Base-by-base conservation (phyloP, 2,888 invertebrate species). In the Argyresthia goedartella region DNA sequence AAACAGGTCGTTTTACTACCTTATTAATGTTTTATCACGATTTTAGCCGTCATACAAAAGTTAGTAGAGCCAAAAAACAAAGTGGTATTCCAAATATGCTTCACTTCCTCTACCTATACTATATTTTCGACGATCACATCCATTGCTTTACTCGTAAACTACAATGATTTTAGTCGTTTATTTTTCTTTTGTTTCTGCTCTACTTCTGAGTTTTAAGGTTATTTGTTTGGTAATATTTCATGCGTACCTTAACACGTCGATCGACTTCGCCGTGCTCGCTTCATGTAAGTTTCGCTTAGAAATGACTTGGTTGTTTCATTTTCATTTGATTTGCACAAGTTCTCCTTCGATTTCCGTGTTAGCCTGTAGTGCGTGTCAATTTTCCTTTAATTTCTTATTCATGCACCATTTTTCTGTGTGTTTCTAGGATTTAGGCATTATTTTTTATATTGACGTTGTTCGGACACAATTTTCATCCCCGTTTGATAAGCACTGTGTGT, bases 281-380 rank as follows among this genome's bases (percentile, higher is more conserved):
- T 81, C 74, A 78, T 82, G 86, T 86, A 86, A 86, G 86, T 86
- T 53, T 66, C 64, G 79, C 76, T 79, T 73, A 58, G 59, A 61
- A 66, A 62, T 65, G 60, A 55, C 61, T 61, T 66, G 59, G 60
- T 54, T 72, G 57, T 58, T 57, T 68, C n/a, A 63, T 56, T 64
- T 70, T 76, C 59, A 62, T 75, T 76, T 78, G 52, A 63, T 81
- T 80, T 77, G 80, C 82, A 81, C 84, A 65, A 60, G 70, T 73
- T 57, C 60, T 64, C 2, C 25, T 25, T 25, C 25, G 25, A 25
- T 25, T 71, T 71, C 53, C 57, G 72, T 46, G n/a, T n/a, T 39
- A 39, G 10, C 39, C 39, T 39, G 39, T 71, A 60, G 62, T 75
- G 69, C 70, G 59, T 48, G 53, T 58, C 81, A 84, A 81, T 57